Base-by-base conservation (phyloP, 2,888 invertebrate species). In the Eilema depressum region DNA sequence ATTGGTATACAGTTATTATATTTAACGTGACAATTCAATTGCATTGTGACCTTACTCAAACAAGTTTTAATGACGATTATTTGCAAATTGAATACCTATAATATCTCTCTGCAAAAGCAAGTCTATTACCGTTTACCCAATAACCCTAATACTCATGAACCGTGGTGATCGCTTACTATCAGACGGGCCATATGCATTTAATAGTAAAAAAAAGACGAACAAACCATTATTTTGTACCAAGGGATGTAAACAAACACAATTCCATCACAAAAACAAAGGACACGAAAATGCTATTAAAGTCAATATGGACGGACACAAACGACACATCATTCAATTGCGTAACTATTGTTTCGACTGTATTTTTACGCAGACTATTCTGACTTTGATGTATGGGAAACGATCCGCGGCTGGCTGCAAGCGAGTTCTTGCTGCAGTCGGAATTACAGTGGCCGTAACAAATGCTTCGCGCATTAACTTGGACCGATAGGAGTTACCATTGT, bases 361-460 rank as follows among this genome's bases (percentile, higher is more conserved):
- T 80, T 80, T 79, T 79, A 78, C 78, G 56, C 69, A 57, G 68
- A 68, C 53, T 25, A 53, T 62, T 17, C 41, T 70, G 80, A 80
- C 80, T 74, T 79, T 81, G 80, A 80, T 69, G 68, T 64, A 80
- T 75, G 63, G 69, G 63, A 71, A 73, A 71, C 75, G 75, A 79
- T 73, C 68, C 71, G 75, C 64, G 77, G 82, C 71, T 71, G 75
- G 74, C 74, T 81, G 79, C 80, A 79, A 80, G 82, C 70, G 75
- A 73, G 79, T 79, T 79, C 81, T 82, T 72, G 66, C 57, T 79
- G 76, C 75, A 77, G 75, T 79, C 59, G 70, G 75, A 78, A 76
- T 77, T 76, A 74, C 79, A 69, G 72, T 75, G 73, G 72, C 75
- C 72, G 72, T 80, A 78, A 83, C 84, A 81, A 86, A 84, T 83